A percentile compares a stretch with the other conserved stretches of the same genome.
phyloP scores from a whole-genome alignment of 1,140 invertebrate genomes.

The Mactra quadrangularis region DNA sequence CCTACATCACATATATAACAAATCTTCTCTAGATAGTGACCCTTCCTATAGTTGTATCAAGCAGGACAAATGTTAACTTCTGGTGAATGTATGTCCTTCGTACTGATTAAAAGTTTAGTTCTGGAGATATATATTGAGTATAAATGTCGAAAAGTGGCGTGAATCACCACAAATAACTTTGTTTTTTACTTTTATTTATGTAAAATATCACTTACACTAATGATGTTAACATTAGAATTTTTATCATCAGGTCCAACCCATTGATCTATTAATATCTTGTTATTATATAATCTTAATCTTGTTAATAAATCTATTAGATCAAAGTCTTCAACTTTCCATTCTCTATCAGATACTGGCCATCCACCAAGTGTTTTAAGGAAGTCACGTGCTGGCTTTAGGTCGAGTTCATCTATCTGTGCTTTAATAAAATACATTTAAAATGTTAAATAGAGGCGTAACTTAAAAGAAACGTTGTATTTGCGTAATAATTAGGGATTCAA shows the following conservation, averaged over 20 bases:
- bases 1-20: no score
- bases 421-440: constrained; percentile 10
- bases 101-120: no score
- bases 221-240: constrained; percentile 93
- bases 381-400: constrained; percentile 88
- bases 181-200: no score
- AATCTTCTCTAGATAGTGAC: no score
- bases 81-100: no score
- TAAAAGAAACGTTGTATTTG: no score
- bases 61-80: no score
- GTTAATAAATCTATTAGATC: constrained; percentile 91
- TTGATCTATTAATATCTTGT: constrained; percentile 89
- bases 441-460: not conserved
- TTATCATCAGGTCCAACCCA: constrained; percentile 95
- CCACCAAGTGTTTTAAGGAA: constrained; percentile 91
- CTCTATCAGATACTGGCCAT: constrained; percentile 93
- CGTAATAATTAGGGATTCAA: no score
- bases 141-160: no score
- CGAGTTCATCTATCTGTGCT: constrained; percentile 86
- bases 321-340: constrained; percentile 86
- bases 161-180: no score
- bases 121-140: no score
- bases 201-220: constrained; percentile 86
- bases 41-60: no score
- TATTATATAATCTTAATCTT: constrained; percentile 91